Evolutionary conservation across 2,113 vertebrate species (phyloP).

Genomic region (Epinephelus lanceolatus): DNA sequence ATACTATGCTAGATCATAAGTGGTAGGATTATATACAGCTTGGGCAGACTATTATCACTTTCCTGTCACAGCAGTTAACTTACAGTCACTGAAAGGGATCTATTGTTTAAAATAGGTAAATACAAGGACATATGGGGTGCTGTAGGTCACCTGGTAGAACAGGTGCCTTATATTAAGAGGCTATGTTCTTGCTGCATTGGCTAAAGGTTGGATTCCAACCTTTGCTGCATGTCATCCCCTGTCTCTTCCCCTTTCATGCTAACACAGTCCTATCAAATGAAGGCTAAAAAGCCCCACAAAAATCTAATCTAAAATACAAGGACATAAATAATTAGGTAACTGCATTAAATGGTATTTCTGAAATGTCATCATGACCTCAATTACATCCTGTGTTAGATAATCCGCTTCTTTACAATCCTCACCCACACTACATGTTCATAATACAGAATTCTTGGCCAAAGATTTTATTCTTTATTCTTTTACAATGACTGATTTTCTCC

Average conservation of each 20-base stretch:
- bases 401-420: not conserved
- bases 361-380: not conserved
- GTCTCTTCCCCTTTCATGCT: too few relatives aligned
- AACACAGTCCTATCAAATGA: too few relatives aligned
- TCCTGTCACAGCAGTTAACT: not conserved
- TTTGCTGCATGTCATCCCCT: too few relatives aligned
- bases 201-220: too few relatives aligned
- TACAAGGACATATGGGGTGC: not conserved
- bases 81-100: not conserved
- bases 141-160: too few relatives aligned
- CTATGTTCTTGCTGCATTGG: too few relatives aligned
- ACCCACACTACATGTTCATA: not conserved
- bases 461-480: slow-evolving; percentile 15
- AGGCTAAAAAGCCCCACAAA: too few relatives aligned
- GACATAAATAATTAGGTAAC: not conserved
- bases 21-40: not conserved
- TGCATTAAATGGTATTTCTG: not conserved
- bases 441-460: not conserved
- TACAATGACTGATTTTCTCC: not conserved
- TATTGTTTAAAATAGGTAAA: not conserved
- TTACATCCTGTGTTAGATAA: not conserved
- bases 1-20: not conserved
- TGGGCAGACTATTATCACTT: not conserved
- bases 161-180: too few relatives aligned
- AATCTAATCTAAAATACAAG: too few relatives aligned